Conservation (phyloP, 2,888 invertebrate species). For the Parnassius apollo region DNA sequence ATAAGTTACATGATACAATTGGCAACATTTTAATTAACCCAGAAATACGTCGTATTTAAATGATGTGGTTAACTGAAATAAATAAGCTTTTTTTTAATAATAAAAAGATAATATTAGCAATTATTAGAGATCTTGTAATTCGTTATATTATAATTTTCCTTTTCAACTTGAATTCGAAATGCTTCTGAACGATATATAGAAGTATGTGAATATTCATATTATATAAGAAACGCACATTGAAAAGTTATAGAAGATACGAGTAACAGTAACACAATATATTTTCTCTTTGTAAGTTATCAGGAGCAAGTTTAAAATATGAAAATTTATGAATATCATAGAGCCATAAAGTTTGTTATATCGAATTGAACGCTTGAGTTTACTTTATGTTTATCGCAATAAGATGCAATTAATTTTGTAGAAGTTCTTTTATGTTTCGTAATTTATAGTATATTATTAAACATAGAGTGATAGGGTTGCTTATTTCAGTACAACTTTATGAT, state of each 20-base stretch:
- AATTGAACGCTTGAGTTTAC: slow-evolving; percentile 6
- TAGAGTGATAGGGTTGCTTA: background rate
- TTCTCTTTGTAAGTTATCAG: background rate
- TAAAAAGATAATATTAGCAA: too few relatives aligned
- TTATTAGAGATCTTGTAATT: too few relatives aligned
- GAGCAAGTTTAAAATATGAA: slow-evolving; percentile 5
- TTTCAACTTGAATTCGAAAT: too few relatives aligned
- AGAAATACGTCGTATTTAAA: too few relatives aligned
- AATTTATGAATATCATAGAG: slow-evolving; percentile 14
- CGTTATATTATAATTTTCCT: too few relatives aligned
- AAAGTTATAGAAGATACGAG: background rate
- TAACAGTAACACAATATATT: background rate
- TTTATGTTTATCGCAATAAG: slow-evolving; percentile 8
- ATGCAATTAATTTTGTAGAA: slow-evolving; percentile 5
- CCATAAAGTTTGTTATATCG: slow-evolving; percentile 10
- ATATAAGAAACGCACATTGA: background rate
- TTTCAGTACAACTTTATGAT: background rate
- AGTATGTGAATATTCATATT: too few relatives aligned
- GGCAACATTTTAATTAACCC: too few relatives aligned
- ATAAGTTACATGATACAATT: too few relatives aligned
- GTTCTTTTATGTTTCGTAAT: background rate
- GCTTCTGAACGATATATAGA: too few relatives aligned
- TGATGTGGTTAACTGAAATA: too few relatives aligned
- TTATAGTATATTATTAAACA: background rate
- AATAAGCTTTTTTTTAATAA: too few relatives aligned